These are phyloP conservation scores for Odontophorus gujanensis DNA, from an alignment of 2,113 vertebrate species.

Conservation along the genomic window DNA sequence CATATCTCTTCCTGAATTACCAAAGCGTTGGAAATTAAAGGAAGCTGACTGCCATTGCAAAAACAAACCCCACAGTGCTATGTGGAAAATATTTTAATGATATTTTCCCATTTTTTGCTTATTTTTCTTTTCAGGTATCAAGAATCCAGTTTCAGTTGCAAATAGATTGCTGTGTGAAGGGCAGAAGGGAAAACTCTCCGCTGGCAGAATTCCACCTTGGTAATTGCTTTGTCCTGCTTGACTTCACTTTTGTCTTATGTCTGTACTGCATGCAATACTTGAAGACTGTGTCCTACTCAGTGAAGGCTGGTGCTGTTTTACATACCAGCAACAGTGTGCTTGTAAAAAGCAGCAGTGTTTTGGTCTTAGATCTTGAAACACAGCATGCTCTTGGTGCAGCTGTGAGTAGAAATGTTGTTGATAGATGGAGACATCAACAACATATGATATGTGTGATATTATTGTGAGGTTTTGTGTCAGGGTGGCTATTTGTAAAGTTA, in stretches of 20 bases:
- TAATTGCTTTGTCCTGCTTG: conserved; percentile 80
- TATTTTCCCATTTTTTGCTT: conserved; percentile 58
- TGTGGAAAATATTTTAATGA: conserved; percentile 14
- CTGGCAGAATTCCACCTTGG: conserved; percentile 98
- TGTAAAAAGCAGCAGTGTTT: conserved; percentile 38
- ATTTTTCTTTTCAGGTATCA: conserved; percentile 87
- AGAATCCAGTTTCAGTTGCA: conserved; percentile 96
- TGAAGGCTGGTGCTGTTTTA: conserved; percentile 35
- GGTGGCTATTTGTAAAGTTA: conserved; percentile 54
- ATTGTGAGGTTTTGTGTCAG: conserved; percentile 44
- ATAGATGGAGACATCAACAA: conserved; percentile 4
- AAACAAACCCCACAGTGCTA: neutral
- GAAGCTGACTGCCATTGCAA: neutral
- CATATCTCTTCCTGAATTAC: neutral
- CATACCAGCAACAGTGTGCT: neutral
- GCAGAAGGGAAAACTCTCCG: conserved; percentile 98
- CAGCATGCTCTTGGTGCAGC: neutral
- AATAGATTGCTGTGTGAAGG: conserved; percentile 95
- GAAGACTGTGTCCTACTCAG: conserved; percentile 39
- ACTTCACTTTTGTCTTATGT: conserved; percentile 48
- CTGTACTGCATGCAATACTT: conserved; percentile 62
- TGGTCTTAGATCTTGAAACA: conserved; percentile 47
- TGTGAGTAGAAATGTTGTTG: conserved; percentile 10
- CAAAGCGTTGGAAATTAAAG: neutral
- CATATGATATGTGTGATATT: too few species aligned